Evolutionary conservation across 2,888 invertebrate species (phyloP).

Genomic region (Amphipyra berbera): DNA sequence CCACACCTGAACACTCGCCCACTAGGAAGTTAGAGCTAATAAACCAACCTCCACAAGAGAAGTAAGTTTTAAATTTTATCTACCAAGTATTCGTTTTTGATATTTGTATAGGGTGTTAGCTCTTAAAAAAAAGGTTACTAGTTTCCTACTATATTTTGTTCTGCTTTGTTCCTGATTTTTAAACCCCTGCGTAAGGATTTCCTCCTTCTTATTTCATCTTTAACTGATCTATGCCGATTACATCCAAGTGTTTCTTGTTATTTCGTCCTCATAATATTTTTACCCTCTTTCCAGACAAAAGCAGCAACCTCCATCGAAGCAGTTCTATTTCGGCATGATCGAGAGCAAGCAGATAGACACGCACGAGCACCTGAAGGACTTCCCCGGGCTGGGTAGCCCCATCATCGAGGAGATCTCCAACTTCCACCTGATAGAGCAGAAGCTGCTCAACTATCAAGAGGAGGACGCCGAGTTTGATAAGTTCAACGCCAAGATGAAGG

Average conservation of each 20-base stretch:
- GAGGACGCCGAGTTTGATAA: constrained; percentile 83
- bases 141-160: too few relatives aligned
- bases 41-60: constrained; percentile 67
- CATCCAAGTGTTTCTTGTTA: not conserved
- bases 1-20: constrained; percentile 90
- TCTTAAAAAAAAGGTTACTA: too few relatives aligned
- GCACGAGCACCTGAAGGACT: constrained; percentile 81
- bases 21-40: constrained; percentile 77
- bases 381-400: constrained; percentile 84
- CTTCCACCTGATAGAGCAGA: constrained; percentile 85
- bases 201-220: too few relatives aligned
- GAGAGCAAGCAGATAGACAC: constrained; percentile 81
- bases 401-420: constrained; percentile 85
- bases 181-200: too few relatives aligned
- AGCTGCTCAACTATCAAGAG: constrained; percentile 81
- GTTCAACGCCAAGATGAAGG: constrained; percentile 80
- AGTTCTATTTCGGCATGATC: constrained; percentile 95
- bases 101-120: too few relatives aligned
- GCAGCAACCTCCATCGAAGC: constrained; percentile 79
- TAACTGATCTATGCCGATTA: too few relatives aligned
- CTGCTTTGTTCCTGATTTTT: too few relatives aligned
- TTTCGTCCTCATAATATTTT: not conserved
- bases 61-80: constrained; percentile 65
- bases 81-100: not conserved
- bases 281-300: constrained; percentile 68